Evolutionary conservation across 2,113 vertebrate species (phyloP).

Genomic region (Junco hyemalis): DNA sequence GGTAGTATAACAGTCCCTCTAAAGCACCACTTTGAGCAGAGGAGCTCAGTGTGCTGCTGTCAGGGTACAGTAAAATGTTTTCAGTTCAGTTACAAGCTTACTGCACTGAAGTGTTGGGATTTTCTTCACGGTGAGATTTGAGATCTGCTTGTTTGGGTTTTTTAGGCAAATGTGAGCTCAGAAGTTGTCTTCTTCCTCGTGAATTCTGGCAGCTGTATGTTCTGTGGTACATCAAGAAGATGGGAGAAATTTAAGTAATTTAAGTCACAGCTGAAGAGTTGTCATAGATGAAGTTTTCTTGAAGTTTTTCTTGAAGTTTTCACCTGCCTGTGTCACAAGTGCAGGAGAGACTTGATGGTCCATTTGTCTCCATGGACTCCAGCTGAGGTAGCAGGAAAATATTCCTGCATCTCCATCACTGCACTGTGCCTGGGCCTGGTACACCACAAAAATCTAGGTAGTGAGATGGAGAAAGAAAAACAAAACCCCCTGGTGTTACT

Average conservation of each 20-base stretch:
- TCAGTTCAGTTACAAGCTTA: accelerated
- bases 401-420: not conserved
- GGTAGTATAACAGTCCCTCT: not conserved
- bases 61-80: not conserved
- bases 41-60: not conserved
- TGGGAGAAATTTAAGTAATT: not conserved
- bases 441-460: not conserved
- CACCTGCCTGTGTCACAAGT: not conserved
- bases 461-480: not conserved
- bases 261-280: not conserved
- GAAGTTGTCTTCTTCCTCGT: not conserved
- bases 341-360: not conserved
- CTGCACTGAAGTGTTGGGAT: not conserved
- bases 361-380: not conserved
- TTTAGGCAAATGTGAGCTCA: not conserved
- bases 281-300: not conserved
- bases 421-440: not conserved
- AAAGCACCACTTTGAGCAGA: not conserved
- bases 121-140: not conserved
- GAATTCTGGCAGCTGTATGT: not conserved
- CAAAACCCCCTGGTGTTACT: not conserved
- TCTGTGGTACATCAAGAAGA: not conserved
- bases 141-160: not conserved
- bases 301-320: too few relatives aligned
- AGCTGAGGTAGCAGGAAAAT: slow-evolving; percentile 6